These are phyloP conservation scores for Xenopus laevis DNA, from an alignment of 2,113 vertebrate genomes.

Conservation along the genomic window DNA sequence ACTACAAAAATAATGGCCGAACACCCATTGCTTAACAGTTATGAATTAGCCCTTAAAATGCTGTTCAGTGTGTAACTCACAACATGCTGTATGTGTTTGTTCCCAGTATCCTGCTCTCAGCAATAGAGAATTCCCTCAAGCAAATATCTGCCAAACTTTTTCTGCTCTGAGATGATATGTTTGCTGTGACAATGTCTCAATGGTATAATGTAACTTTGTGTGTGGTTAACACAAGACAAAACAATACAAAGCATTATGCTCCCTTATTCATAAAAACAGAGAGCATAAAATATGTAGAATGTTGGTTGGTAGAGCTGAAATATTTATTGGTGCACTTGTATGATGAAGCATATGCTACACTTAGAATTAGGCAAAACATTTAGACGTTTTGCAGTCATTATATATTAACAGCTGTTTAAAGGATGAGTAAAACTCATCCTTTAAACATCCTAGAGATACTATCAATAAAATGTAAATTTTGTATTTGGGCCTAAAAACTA, in stretches of 20 bases:
- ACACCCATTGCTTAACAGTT: too few relatives aligned
- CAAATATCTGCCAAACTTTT: background rate
- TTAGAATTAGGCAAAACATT: background rate
- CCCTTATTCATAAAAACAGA: background rate
- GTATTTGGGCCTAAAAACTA: too few relatives aligned
- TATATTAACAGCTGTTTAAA: background rate
- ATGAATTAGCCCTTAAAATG: too few relatives aligned
- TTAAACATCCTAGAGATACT: too few relatives aligned
- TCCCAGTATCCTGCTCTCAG: too few relatives aligned
- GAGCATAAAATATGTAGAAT: conserved; percentile 22
- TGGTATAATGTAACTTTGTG: background rate
- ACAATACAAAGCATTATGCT: conserved; percentile 17
- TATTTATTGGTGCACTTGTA: background rate
- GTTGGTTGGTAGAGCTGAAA: background rate
- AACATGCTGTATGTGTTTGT: too few relatives aligned
- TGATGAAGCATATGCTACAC: background rate
- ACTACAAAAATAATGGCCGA: too few relatives aligned
- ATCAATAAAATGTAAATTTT: too few relatives aligned
- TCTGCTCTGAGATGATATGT: background rate
- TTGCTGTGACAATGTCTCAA: conserved; percentile 1
- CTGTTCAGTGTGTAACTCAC: too few relatives aligned
- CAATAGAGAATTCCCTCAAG: background rate
- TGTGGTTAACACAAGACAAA: background rate
- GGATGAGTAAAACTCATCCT: too few relatives aligned
- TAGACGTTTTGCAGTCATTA: background rate